Base-by-base conservation (phyloP, 2,888 invertebrate species). In the Euphydryas editha region DNA sequence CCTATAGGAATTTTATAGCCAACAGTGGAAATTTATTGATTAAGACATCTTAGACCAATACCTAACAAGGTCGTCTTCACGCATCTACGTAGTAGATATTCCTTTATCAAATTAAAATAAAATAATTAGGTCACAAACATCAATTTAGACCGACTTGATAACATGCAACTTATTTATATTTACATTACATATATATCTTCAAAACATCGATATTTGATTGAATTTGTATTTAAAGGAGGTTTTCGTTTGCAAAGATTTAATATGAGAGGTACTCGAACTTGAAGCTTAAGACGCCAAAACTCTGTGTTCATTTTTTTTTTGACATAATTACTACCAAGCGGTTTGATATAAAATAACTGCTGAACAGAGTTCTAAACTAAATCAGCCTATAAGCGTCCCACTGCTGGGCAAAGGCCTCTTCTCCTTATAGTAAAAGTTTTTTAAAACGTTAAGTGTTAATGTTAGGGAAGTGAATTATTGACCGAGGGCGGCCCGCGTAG, bases 51-150 rank as follows among this genome's bases (percentile, higher is more conserved):
- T 39, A 39, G 13, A 11, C 8, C 8, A 36, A 6, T 36, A 36
- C 4, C 8, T 6, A 4, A 36, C 4, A 39, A 39, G 39, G 39
- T 39, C 39, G 13, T 39, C 4, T 47, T 2, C 1, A 20, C 20
- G 6, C 20, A 20, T 1, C 10, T 11, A 47, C 47, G 10, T 47
- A 3, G 10, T 24, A 51, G 4, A n/a, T 51, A 30, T 6, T 13
- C n/a, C 24, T n/a, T 17, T 51, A 51, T 51, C 24, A 51, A 30
- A 24, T 24, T 10, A 15, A 6, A 24, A 51, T 21, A 17, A 46
- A 51, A 51, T n/a, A 51, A 24, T n/a, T 51, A 2, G 21, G 51
- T 51, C 51, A n/a, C n/a, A 24, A 24, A 51, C 51, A 51, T n/a
- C n/a, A n/a, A 3, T 24, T n/a, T n/a, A n/a, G n/a, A 51, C n/a